phyloP scores from a whole-genome alignment of 2,797 vertebrate genomes.

The Hozukius guyotensis region DNA sequence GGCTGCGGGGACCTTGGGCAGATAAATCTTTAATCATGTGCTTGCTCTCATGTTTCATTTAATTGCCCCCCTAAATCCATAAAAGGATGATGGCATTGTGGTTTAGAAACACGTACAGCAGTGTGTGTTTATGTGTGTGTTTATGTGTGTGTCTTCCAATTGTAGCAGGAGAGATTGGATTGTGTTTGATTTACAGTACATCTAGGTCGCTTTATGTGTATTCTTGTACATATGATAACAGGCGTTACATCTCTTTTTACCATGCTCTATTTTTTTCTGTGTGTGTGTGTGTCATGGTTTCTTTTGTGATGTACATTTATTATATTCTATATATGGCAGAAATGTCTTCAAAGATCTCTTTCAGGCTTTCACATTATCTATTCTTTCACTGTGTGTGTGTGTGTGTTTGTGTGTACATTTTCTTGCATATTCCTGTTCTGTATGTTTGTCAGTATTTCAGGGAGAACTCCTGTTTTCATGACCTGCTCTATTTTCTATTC shows the following conservation, averaged over 20 bases:
- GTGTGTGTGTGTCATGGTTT: background rate
- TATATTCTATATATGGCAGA: background rate
- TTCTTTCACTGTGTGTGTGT: background rate
- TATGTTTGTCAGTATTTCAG: slow-evolving; percentile 12
- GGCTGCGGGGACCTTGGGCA: slow-evolving; percentile 45
- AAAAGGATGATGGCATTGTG: slow-evolving; percentile 33
- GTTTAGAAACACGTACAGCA: background rate
- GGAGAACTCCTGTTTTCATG: background rate
- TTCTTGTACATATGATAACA: background rate
- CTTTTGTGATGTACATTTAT: slow-evolving; percentile 5
- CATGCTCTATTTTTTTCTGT: background rate
- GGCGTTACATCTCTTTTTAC: background rate
- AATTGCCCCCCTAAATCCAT: slow-evolving; percentile 70
- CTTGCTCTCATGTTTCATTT: slow-evolving; percentile 75
- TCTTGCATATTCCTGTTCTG: background rate
- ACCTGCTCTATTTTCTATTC: background rate
- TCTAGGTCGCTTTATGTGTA: slow-evolving; percentile 1
- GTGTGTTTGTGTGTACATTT: background rate
- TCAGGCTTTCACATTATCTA: background rate
- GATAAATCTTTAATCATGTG: slow-evolving; percentile 77
- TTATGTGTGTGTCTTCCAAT: background rate
- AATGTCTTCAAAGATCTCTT: background rate
- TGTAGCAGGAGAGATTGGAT: background rate
- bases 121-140: background rate
- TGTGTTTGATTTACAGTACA: slow-evolving; percentile 1